These are phyloP conservation scores for Pristis pectinata DNA, from an alignment of 2,797 vertebrate species.

Conservation along the genomic window DNA sequence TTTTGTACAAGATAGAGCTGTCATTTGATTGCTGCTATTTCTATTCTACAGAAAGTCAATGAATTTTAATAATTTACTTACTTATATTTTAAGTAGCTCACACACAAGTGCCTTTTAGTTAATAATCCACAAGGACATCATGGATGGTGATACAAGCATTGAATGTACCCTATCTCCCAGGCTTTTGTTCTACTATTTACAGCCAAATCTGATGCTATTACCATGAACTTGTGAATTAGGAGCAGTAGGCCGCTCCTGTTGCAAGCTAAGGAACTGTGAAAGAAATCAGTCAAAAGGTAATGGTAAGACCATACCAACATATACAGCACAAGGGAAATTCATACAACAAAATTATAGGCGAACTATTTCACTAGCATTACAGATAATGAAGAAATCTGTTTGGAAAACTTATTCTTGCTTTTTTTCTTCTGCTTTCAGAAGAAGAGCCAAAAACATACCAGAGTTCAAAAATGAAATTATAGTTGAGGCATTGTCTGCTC, in stretches of 20 bases:
- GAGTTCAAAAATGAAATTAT: neutral
- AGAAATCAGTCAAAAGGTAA: neutral
- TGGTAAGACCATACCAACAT: neutral
- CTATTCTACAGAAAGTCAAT: neutral
- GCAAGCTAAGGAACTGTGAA: neutral
- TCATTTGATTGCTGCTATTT: neutral
- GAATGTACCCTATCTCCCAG: neutral
- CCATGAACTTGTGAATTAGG: too few species aligned
- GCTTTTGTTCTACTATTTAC: too few species aligned
- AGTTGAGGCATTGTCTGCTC: neutral
- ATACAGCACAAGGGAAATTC: neutral
- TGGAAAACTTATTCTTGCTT: neutral
- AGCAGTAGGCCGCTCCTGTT: too few species aligned
- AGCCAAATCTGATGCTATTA: too few species aligned
- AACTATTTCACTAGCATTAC: neutral
- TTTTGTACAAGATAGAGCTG: neutral
- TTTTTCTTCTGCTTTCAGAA: neutral
- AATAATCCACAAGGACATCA: neutral
- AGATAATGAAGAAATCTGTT: neutral
- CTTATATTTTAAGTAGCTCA: neutral
- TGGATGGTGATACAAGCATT: neutral
- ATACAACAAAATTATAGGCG: neutral
- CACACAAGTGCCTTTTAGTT: neutral
- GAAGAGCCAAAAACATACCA: neutral
- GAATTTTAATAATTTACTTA: neutral